Evolutionary conservation across 2,797 vertebrate species (phyloP).

Genomic region (Bufotes viridis): DNA sequence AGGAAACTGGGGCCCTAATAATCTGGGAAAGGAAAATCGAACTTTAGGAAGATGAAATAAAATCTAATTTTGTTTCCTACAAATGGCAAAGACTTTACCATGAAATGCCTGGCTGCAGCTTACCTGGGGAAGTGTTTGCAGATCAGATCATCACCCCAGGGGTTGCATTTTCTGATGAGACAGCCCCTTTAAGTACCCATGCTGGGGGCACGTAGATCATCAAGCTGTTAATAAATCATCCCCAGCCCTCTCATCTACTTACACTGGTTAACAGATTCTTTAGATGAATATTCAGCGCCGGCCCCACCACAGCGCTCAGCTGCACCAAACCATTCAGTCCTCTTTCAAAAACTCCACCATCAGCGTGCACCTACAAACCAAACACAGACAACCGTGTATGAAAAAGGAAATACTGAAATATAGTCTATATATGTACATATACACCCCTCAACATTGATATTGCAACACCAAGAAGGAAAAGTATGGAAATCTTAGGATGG

Average conservation of each 20-base stretch:
- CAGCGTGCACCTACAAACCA: conserved; percentile 70
- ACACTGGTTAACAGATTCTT: conserved; percentile 80
- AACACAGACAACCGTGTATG: not conserved
- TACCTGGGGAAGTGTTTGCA: too few relatives aligned
- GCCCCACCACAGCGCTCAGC: conserved; percentile 74
- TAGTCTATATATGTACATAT: not conserved
- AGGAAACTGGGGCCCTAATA: not conserved
- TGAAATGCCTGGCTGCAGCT: too few relatives aligned
- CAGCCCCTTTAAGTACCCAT: not conserved
- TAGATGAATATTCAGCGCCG: conserved; percentile 77
- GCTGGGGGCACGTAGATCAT: too few relatives aligned
- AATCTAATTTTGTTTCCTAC: not conserved
- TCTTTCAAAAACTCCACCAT: conserved; percentile 77
- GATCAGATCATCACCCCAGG: too few relatives aligned
- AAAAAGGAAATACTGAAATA: not conserved
- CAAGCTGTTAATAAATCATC: too few relatives aligned
- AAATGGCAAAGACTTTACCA: not conserved
- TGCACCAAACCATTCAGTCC: conserved; percentile 78
- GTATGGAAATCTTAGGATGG: too few relatives aligned
- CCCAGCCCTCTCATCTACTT: conserved; percentile 62
- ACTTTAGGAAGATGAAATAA: not conserved
- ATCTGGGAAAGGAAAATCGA: not conserved
- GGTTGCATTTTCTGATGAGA: too few relatives aligned
- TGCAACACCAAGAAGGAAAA: too few relatives aligned
- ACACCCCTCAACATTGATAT: too few relatives aligned